Conservation (phyloP, 37 sponge, comb jelly and placozoan genomes). For the Beroe forskalii region DNA sequence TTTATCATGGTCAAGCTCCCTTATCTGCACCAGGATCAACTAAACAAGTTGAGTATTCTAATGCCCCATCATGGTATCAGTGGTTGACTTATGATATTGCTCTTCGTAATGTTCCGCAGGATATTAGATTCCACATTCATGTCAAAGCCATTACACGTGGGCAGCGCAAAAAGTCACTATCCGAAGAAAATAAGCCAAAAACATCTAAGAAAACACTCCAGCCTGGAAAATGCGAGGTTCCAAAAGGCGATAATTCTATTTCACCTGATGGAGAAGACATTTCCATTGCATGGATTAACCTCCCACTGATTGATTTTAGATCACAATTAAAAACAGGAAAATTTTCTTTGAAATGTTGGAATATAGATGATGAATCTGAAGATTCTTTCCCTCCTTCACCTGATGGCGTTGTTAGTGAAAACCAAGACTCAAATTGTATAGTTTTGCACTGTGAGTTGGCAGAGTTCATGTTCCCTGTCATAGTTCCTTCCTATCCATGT, state of each 20-base stretch:
- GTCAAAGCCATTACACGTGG: constrained; percentile 52
- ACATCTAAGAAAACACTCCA: neutral
- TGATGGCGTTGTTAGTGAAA: constrained; percentile 60
- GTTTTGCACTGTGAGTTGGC: neutral
- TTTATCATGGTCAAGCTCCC: constrained; percentile 30
- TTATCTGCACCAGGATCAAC: constrained; percentile 57
- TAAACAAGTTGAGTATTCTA: constrained; percentile 25
- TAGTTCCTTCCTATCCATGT: constrained; percentile 36
- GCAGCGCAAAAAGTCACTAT: constrained; percentile 5
- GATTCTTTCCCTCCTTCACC: neutral
- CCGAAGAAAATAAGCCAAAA: constrained; percentile 56
- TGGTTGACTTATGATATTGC: constrained; percentile 63
- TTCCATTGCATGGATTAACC: constrained; percentile 49
- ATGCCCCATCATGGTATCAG: constrained; percentile 42
- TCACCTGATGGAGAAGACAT: constrained; percentile 39
- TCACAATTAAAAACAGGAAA: constrained; percentile 37
- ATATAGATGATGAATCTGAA: constrained; percentile 5
- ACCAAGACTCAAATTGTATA: neutral
- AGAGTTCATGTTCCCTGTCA: constrained; percentile 49
- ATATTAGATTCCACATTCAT: constrained; percentile 10
- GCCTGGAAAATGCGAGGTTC: neutral
- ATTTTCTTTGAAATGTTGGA: constrained; percentile 23
- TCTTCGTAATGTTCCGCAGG: constrained; percentile 49
- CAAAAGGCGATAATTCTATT: neutral
- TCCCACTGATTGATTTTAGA: constrained; percentile 50